A percentile compares a stretch with the other conserved stretches of the same genome.
Evolutionary conservation across 53 echinoderm and acorn worm genomes (phyloP).

Genomic region (Crossaster papposus): DNA sequence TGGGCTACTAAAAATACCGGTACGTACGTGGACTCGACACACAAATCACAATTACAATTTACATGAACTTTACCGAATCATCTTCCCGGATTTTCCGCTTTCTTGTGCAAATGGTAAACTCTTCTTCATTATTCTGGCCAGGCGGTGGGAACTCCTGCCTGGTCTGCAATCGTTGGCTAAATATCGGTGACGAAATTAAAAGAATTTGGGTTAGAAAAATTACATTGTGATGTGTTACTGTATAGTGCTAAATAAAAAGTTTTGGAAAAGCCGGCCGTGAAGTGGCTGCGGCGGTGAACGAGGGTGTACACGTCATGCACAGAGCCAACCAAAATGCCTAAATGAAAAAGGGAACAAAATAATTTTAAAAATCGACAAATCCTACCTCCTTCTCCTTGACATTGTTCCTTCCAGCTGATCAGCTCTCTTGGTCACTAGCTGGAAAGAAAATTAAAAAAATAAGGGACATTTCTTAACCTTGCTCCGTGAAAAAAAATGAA

Average conservation of each 20-base stretch:
- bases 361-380: neutral
- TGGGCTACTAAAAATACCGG: constrained; percentile 8
- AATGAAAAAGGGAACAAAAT: constrained; percentile 9
- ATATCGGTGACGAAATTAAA: neutral
- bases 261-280: neutral
- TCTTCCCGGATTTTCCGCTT: constrained; percentile 73
- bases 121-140: constrained; percentile 42
- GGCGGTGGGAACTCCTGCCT: constrained; percentile 42
- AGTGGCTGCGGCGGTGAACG: too few species aligned
- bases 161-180: constrained; percentile 69
- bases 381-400: constrained; percentile 54
- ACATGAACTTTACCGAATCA: constrained; percentile 66
- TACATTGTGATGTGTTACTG: too few species aligned
- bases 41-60: neutral
- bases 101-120: constrained; percentile 69
- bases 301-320: too few species aligned
- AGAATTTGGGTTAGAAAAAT: constrained; percentile 18
- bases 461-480: neutral
- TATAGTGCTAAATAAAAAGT: too few species aligned
- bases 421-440: constrained; percentile 16
- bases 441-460: constrained; percentile 18
- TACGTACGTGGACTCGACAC: neutral
- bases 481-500: neutral
- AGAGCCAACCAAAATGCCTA: neutral
- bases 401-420: constrained; percentile 13